Evolutionary conservation across 2,113 vertebrate species (phyloP).

Genomic region (Trochalopteron elliotii): DNA sequence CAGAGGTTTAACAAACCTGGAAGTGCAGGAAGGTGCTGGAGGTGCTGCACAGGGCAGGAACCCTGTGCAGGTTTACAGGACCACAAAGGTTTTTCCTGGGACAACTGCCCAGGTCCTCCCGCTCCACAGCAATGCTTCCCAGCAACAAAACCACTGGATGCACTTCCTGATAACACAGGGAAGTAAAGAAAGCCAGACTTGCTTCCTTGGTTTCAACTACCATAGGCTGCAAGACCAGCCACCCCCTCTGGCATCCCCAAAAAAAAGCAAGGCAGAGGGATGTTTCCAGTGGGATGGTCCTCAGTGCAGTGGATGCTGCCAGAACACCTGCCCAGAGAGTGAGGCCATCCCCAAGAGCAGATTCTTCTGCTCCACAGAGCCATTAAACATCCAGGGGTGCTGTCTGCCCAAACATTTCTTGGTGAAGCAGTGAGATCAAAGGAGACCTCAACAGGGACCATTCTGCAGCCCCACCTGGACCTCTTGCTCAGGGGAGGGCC

Average conservation of each 20-base stretch:
- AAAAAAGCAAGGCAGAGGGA: neutral
- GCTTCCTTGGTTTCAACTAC: neutral
- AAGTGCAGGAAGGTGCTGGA: neutral
- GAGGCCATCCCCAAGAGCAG: neutral
- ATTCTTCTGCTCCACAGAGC: neutral
- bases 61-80: neutral
- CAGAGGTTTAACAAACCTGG: neutral
- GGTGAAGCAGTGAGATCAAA: neutral
- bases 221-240: fast-evolving
- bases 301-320: fast-evolving
- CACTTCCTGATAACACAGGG: neutral
- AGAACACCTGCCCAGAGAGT: fast-evolving
- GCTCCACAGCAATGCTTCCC: neutral
- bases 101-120: neutral
- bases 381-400: neutral
- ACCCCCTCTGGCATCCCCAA: neutral
- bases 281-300: neutral
- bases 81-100: neutral
- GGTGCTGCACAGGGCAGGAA: neutral
- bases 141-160: neutral
- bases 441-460: neutral
- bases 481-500: neutral
- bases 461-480: neutral
- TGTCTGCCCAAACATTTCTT: neutral
- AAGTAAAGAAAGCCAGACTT: neutral